Percentiles rank a stretch among this genome's conserved stretches.
These are phyloP conservation scores for Excalfactoria chinensis DNA, from an alignment of 2,113 vertebrate genomes.

Conservation along the genomic window DNA sequence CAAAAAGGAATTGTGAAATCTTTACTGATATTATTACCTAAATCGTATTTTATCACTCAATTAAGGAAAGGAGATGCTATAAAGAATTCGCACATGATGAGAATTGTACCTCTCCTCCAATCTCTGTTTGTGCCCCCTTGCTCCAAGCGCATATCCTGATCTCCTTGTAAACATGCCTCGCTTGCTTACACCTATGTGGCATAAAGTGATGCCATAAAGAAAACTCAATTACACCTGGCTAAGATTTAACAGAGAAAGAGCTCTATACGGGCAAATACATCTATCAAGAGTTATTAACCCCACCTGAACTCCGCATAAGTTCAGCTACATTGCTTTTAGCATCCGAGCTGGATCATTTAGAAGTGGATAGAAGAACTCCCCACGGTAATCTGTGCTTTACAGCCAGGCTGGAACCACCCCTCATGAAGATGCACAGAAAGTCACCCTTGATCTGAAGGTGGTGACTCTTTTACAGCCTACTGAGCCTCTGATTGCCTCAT, in stretches of 20 bases:
- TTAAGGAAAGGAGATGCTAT: neutral
- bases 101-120: neutral
- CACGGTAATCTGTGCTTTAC: neutral
- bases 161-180: fast-evolving
- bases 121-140: neutral
- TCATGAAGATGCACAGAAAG: neutral
- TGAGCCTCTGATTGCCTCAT: neutral
- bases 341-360: neutral
- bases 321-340: neutral
- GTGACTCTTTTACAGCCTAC: neutral
- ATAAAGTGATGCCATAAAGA: neutral
- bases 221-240: neutral
- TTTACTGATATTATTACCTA: neutral
- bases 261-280: neutral
- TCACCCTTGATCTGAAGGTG: neutral
- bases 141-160: neutral
- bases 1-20: neutral
- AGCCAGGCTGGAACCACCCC: neutral
- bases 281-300: neutral
- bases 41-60: neutral
- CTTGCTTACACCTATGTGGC: neutral
- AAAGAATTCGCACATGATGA: neutral
- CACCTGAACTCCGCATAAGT: neutral
- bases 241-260: neutral
- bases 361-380: neutral